Evolutionary conservation across 2,888 invertebrate genomes (phyloP).

Genomic region (Atrina japonica): DNA sequence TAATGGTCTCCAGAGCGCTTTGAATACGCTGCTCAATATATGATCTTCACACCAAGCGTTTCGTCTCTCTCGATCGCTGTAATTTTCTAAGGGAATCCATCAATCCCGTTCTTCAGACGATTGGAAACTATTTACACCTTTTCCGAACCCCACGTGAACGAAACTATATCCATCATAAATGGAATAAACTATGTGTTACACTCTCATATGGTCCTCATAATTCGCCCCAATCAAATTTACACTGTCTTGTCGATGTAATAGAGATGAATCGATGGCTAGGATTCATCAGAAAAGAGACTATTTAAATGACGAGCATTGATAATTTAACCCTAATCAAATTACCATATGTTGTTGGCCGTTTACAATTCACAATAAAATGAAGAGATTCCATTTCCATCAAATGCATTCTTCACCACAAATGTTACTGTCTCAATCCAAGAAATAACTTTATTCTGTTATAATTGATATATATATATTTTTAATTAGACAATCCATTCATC

Average conservation of each 20-base stretch:
- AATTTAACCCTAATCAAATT: constrained; percentile 17
- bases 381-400: too few relatives aligned
- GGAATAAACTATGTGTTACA: constrained; percentile 34
- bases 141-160: constrained; percentile 35
- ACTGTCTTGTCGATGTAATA: constrained; percentile 34
- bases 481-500: too few relatives aligned
- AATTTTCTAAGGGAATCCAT: constrained; percentile 33
- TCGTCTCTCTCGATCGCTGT: constrained; percentile 25
- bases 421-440: too few relatives aligned
- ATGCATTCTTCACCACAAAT: too few relatives aligned
- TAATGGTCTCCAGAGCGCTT: constrained; percentile 30
- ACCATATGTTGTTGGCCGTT: constrained; percentile 26
- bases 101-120: constrained; percentile 26
- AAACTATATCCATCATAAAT: constrained; percentile 38
- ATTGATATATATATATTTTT: too few relatives aligned
- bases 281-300: constrained; percentile 12
- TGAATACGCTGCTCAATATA: constrained; percentile 27
- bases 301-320: constrained; percentile 3
- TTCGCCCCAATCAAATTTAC: constrained; percentile 44
- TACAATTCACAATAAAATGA: constrained; percentile 20
- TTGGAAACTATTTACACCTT: constrained; percentile 37
- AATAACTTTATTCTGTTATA: too few relatives aligned
- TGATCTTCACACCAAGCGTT: constrained; percentile 19
- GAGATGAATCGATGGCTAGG: constrained; percentile 33
- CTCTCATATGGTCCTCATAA: constrained; percentile 40